Percentiles rank a stretch among this genome's conserved stretches.
phyloP scores from a whole-genome alignment of 1,140 invertebrate species.

The Pachyrhynchus sulphureomaculatus region DNA sequence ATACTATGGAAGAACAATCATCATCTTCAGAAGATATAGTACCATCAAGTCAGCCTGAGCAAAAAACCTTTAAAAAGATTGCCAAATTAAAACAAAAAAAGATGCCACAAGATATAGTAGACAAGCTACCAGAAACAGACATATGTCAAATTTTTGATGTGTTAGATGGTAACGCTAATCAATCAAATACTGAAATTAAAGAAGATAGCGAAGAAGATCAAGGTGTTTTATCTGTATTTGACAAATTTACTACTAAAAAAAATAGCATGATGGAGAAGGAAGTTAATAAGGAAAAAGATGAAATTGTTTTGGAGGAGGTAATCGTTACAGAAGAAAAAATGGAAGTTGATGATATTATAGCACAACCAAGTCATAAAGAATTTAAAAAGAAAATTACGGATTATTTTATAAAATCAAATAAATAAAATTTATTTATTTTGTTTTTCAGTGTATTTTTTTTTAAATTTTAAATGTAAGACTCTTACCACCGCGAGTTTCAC shows the following conservation, averaged over 20 bases:
- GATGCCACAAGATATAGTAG: constrained; percentile 14
- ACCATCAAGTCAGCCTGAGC: constrained; percentile 14
- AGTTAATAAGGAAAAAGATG: background rate
- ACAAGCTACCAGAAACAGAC: constrained; percentile 33
- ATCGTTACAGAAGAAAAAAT: background rate
- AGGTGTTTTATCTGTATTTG: background rate
- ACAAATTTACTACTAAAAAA: background rate
- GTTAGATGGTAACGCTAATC: constrained; percentile 37
- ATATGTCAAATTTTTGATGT: constrained; percentile 37
- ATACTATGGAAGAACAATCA: constrained; percentile 12
- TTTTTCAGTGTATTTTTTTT: too few species aligned
- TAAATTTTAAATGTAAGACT: too few species aligned
- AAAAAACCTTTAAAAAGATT: background rate
- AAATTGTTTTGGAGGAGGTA: background rate
- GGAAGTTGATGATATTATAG: background rate
- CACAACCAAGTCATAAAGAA: background rate
- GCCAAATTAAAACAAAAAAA: constrained; percentile 17
- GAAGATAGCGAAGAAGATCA: constrained; percentile 29
- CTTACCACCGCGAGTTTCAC: too few species aligned
- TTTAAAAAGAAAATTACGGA: constrained; percentile 13
- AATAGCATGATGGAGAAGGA: background rate
- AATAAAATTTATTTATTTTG: too few species aligned
- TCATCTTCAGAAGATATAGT: constrained; percentile 22
- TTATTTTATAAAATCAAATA: constrained; percentile 7
- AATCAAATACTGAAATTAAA: too few species aligned